phyloP scores from a whole-genome alignment of 2,888 invertebrate species.

The Campoplex nolae region DNA sequence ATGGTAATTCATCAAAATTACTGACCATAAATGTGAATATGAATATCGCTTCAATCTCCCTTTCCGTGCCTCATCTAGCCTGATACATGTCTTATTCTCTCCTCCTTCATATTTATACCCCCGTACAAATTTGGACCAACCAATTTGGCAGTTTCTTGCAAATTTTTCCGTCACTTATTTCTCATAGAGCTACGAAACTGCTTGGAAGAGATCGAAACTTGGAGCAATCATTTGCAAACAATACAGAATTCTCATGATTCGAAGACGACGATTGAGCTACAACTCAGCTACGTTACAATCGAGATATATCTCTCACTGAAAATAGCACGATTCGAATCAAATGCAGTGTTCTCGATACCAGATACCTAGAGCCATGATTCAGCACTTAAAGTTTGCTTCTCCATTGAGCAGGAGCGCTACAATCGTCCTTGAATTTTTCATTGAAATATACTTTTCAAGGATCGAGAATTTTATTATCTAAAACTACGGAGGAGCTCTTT shows the following conservation, averaged over 20 bases:
- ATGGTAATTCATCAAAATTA: slow-evolving; percentile 70
- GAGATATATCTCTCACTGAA: no score
- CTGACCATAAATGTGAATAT: slow-evolving; percentile 67
- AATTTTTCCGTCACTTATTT: background rate
- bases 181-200: background rate
- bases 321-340: no score
- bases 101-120: slow-evolving; percentile 6
- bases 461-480: no score
- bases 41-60: slow-evolving; percentile 53
- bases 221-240: background rate
- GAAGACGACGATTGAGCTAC: no score
- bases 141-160: background rate
- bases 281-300: no score
- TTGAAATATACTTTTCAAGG: no score
- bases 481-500: no score
- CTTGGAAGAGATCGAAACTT: background rate
- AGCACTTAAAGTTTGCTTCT: no score
- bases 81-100: background rate
- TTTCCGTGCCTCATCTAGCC: slow-evolving; percentile 17
- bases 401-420: no score
- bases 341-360: no score
- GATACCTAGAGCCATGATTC: no score
- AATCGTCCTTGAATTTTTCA: no score
- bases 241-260: background rate
- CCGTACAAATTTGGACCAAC: background rate